Percentiles rank a stretch among this genome's conserved stretches.
phyloP scores from a whole-genome alignment of 2,113 vertebrate genomes.

The Myiagra hebetior region DNA sequence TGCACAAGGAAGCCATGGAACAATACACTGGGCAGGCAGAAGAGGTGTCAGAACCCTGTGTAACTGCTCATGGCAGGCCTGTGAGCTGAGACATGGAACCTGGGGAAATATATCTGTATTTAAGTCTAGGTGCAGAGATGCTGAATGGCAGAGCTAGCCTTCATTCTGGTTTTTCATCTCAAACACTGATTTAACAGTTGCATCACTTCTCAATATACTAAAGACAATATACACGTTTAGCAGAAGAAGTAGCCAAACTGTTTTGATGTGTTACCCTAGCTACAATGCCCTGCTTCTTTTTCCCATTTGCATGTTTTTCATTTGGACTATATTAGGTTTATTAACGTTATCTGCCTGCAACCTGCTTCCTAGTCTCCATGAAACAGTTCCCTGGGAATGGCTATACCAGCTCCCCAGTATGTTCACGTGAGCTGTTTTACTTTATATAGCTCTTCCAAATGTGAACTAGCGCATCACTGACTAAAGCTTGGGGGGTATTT shows the following conservation, averaged over 20 bases:
- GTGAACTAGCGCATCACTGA: background rate
- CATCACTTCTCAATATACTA: background rate
- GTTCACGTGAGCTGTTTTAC: background rate
- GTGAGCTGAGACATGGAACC: background rate
- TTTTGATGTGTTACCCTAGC: background rate
- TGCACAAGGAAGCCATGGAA: background rate
- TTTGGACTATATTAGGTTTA: background rate
- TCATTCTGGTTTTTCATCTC: background rate
- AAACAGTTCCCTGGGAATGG: background rate
- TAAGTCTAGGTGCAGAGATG: background rate
- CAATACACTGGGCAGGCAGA: background rate
- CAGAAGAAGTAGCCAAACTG: background rate
- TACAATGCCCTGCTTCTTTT: background rate
- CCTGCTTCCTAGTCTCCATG: background rate
- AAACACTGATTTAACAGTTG: background rate
- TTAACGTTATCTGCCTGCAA: background rate
- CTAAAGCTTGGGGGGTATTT: background rate
- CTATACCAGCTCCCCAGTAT: background rate
- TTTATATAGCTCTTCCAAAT: background rate
- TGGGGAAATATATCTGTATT: background rate
- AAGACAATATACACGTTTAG: background rate
- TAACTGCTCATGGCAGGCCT: background rate
- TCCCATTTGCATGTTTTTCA: background rate
- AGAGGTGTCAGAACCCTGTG: background rate
- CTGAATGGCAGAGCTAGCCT: background rate